Percentiles rank a stretch among this genome's conserved stretches.
Evolutionary conservation across 2,113 vertebrate genomes (phyloP).

Genomic region (Sterna hirundo): DNA sequence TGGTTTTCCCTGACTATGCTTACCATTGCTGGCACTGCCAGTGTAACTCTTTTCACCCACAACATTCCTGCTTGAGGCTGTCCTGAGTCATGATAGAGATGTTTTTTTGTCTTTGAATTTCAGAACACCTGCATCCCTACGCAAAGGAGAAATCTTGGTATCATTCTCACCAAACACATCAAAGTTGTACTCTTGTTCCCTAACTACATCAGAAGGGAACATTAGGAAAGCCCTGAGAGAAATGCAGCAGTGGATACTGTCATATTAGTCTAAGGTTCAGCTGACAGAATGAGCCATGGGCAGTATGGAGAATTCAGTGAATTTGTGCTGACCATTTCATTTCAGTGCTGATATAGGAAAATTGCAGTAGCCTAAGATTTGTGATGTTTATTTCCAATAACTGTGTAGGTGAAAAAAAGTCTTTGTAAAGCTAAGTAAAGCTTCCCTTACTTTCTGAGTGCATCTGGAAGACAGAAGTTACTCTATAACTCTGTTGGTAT

Average conservation of each 20-base stretch:
- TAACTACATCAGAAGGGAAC: not conserved
- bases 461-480: not conserved
- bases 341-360: not conserved
- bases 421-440: not conserved
- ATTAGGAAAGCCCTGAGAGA: not conserved
- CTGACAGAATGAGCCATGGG: not conserved
- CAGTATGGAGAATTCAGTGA: not conserved
- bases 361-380: not conserved
- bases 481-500: not conserved
- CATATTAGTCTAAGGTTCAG: not conserved
- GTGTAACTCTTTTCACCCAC: not conserved
- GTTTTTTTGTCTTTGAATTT: not conserved
- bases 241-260: not conserved
- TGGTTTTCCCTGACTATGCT: not conserved
- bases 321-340: not conserved
- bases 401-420: not conserved
- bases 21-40: not conserved
- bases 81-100: not conserved
- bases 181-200: not conserved
- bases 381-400: not conserved
- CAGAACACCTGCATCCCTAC: not conserved
- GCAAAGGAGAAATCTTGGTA: not conserved
- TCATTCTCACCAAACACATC: not conserved
- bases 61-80: not conserved
- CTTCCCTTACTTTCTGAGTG: not conserved